phyloP scores from a whole-genome alignment of 2,113 vertebrate genomes.

The Sclerurus mexicanus region DNA sequence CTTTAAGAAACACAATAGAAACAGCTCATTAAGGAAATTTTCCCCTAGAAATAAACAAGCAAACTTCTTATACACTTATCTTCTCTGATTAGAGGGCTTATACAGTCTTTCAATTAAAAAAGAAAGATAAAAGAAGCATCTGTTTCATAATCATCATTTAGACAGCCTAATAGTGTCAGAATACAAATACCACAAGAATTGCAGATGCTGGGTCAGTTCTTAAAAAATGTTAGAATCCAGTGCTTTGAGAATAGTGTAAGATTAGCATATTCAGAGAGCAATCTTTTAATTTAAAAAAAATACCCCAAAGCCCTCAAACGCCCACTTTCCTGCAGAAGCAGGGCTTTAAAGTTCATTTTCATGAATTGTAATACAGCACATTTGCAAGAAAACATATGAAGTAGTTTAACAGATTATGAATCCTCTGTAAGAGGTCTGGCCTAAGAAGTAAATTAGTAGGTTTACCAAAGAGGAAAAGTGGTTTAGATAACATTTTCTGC shows the following conservation, averaged over 20 bases:
- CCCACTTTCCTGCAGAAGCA: background rate
- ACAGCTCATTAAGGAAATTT: background rate
- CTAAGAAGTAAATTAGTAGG: background rate
- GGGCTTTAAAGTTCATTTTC: background rate
- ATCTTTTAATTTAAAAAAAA: background rate
- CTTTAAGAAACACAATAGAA: background rate
- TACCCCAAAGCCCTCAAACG: fast-evolving
- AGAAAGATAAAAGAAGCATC: background rate
- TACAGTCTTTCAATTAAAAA: background rate
- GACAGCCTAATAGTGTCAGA: background rate
- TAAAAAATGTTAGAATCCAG: background rate
- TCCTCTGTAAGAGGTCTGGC: background rate
- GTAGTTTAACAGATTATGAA: background rate
- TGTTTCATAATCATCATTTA: constrained; percentile 21
- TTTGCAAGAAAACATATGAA: background rate
- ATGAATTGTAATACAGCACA: background rate
- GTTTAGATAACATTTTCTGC: background rate
- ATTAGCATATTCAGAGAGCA: background rate
- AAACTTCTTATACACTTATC: background rate
- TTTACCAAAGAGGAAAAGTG: background rate
- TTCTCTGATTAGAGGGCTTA: background rate
- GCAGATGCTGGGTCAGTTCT: background rate
- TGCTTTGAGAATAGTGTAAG: background rate
- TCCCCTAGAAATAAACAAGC: background rate
- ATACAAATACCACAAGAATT: background rate